These are phyloP conservation scores for Florisuga fusca DNA, from an alignment of 2,797 vertebrate species.

Conservation along the genomic window DNA sequence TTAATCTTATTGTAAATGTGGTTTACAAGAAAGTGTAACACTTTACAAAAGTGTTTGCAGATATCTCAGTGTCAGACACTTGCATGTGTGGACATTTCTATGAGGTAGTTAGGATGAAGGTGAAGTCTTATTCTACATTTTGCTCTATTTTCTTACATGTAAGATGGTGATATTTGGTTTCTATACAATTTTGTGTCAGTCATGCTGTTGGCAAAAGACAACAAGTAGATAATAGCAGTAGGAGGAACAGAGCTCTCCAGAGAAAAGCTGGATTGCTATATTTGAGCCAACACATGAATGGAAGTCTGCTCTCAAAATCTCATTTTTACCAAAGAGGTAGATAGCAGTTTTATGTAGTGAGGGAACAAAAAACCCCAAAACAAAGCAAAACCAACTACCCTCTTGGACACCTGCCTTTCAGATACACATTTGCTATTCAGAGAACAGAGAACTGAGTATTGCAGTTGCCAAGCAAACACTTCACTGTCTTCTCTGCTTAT, in stretches of 20 bases:
- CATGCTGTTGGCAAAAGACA: not conserved
- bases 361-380: not conserved
- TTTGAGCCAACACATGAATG: constrained; percentile 1
- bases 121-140: not conserved
- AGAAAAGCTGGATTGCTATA: not conserved
- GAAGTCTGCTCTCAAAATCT: not conserved
- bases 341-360: constrained; percentile 24
- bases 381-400: not conserved
- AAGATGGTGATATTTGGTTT: not conserved
- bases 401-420: constrained; percentile 57
- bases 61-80: not conserved
- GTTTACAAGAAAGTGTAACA: not conserved
- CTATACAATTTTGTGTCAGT: not conserved
- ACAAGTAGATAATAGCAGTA: not conserved
- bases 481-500: not conserved
- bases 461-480: not conserved
- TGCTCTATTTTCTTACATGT: not conserved
- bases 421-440: not conserved
- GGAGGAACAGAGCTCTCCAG: not conserved
- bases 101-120: not conserved
- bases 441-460: not conserved
- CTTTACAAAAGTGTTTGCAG: not conserved
- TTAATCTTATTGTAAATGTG: not conserved
- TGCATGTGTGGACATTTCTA: not conserved
- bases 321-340: constrained; percentile 2